phyloP scores from a whole-genome alignment of 2,797 vertebrate genomes.

The Macrochelys suwanniensis region DNA sequence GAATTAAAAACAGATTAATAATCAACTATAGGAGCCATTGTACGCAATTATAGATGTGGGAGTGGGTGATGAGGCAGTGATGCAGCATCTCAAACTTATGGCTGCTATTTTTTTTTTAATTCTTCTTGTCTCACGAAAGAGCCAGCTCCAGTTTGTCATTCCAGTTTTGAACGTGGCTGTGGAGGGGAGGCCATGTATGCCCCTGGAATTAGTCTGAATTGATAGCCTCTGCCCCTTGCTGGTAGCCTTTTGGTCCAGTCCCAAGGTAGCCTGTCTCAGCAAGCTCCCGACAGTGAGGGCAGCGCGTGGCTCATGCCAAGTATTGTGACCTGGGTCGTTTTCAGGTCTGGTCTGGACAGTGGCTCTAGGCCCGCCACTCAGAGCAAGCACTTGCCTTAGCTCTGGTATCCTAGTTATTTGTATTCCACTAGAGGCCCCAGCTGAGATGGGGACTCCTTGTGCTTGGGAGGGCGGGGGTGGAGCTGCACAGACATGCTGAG shows the following conservation, averaged over 20 bases:
- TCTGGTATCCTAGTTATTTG: neutral
- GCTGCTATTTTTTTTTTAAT: neutral
- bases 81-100: rapidly evolving
- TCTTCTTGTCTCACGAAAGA: neutral
- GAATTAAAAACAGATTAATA: slow-evolving; percentile 70
- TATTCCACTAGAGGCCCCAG: neutral
- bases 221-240: neutral
- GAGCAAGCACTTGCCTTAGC: neutral
- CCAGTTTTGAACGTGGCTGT: neutral
- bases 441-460: neutral
- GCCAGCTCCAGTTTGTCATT: neutral
- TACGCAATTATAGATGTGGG: rapidly evolving
- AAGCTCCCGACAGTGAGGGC: neutral
- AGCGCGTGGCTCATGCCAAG: neutral
- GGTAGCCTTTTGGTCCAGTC: neutral
- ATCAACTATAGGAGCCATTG: neutral
- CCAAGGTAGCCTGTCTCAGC: neutral
- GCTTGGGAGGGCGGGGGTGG: too few relatives aligned
- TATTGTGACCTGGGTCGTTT: neutral
- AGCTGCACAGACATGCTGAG: neutral
- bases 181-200: rapidly evolving
- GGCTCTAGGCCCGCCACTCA: neutral
- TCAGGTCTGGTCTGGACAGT: neutral
- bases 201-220: neutral
- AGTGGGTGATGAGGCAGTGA: neutral